Percentiles rank a stretch among this genome's conserved stretches.
Evolutionary conservation across 2,888 invertebrate genomes (phyloP).

Genomic region (Deilephila elpenor): DNA sequence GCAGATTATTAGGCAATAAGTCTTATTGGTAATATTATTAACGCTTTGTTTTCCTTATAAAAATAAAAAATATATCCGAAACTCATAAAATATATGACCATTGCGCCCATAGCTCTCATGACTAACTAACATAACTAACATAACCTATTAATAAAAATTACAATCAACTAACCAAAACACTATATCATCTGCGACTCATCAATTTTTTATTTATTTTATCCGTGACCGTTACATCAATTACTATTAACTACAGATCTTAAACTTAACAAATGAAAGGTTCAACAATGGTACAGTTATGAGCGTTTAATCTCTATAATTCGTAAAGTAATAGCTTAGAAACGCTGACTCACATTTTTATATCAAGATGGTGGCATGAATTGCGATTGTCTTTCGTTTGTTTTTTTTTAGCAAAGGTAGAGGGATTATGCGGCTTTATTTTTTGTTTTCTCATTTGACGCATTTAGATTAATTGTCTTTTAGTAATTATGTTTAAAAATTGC

Average conservation of each 20-base stretch:
- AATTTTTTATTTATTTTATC: conserved; percentile 14
- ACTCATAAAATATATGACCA: no score
- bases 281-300: conserved; percentile 25
- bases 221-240: conserved; percentile 27
- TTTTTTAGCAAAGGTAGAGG: background rate
- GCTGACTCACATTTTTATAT: conserved; percentile 23
- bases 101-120: no score
- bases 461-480: background rate
- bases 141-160: conserved; percentile 3
- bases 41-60: no score
- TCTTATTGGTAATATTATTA: no score
- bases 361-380: conserved; percentile 23
- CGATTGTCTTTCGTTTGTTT: conserved; percentile 24
- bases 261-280: conserved; percentile 25
- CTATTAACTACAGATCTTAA: conserved; percentile 27
- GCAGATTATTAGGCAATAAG: no score
- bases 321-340: conserved; percentile 23
- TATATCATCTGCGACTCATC: conserved; percentile 7
- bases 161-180: conserved; percentile 7
- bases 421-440: background rate
- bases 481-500: background rate
- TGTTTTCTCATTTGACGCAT: background rate
- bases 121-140: background rate
- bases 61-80: no score
- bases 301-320: conserved; percentile 27